phyloP scores from a whole-genome alignment of 2,797 vertebrate species.

The Rhinophrynus dorsalis region DNA sequence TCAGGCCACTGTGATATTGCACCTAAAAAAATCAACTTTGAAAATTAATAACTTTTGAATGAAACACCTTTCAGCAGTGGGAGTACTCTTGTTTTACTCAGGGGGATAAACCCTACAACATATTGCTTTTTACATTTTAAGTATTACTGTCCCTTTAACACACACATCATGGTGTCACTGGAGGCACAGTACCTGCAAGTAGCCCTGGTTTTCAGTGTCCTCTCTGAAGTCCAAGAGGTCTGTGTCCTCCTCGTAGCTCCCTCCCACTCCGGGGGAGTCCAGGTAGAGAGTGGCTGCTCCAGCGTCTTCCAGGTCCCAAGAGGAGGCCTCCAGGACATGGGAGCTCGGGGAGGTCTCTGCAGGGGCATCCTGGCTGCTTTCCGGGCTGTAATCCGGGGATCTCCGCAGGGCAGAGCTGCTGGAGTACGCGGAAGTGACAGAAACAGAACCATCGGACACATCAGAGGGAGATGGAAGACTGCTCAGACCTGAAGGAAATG shows the following conservation, averaged over 20 bases:
- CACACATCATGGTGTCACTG: too few species aligned
- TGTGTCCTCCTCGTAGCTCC: conserved; percentile 33
- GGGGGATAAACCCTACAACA: too few species aligned
- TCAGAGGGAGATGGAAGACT: conserved; percentile 78
- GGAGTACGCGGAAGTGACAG: conserved; percentile 82
- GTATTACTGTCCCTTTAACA: too few species aligned
- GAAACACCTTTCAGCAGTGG: too few species aligned
- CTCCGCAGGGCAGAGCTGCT: conserved; percentile 72
- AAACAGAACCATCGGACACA: conserved; percentile 71
- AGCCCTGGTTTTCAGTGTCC: conserved; percentile 41
- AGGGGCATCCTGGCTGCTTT: conserved; percentile 49
- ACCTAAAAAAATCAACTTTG: too few species aligned
- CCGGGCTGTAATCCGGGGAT: conserved; percentile 64
- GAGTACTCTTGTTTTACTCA: too few species aligned
- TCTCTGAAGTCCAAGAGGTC: conserved; percentile 71
- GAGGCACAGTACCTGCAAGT: not conserved
- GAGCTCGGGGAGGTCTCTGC: not conserved
- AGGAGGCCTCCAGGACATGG: not conserved
- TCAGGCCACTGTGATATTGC: too few species aligned
- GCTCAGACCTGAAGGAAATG: conserved; percentile 73
- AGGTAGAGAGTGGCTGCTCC: conserved; percentile 23
- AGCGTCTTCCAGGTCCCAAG: conserved; percentile 28
- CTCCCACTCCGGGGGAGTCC: conserved; percentile 12
- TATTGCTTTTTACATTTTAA: too few species aligned
- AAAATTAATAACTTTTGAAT: too few species aligned